Conservation (phyloP, 2,888 invertebrate genomes). For the Belgica antarctica region DNA sequence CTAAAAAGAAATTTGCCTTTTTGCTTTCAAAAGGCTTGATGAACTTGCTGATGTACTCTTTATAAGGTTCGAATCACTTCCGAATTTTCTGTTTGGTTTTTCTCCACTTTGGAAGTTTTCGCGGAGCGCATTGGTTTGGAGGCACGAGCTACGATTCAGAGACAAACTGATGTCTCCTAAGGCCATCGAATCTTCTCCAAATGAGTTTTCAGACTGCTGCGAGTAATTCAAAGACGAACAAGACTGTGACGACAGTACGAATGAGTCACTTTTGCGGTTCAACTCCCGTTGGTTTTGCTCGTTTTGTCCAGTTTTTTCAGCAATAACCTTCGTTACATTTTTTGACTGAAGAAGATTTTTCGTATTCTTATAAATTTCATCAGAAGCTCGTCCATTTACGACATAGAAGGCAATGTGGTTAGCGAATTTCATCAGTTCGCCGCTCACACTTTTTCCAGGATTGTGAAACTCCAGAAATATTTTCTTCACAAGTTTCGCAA, state of each 20-base stretch:
- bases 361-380: conserved; percentile 58
- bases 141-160: conserved; percentile 47
- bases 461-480: conserved; percentile 60
- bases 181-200: neutral
- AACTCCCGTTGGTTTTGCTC: conserved; percentile 48
- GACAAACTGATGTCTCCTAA: no score
- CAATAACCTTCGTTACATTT: conserved; percentile 22
- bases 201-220: neutral
- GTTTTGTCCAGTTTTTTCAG: conserved; percentile 47
- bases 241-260: conserved; percentile 50
- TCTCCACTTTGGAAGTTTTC: conserved; percentile 51
- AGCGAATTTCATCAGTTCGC: conserved; percentile 71
- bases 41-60: conserved; percentile 47
- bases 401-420: conserved; percentile 65
- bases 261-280: conserved; percentile 3
- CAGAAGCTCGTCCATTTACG: conserved; percentile 63
- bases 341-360: conserved; percentile 49
- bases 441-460: conserved; percentile 60
- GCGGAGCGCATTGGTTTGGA: neutral
- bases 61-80: conserved; percentile 50
- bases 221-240: conserved; percentile 46
- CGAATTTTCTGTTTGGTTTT: conserved; percentile 52
- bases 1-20: conserved; percentile 61
- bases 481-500: conserved; percentile 67
- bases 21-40: conserved; percentile 55